Evolutionary conservation across 2,113 vertebrate species (phyloP).

Genomic region (Cairina moschata): DNA sequence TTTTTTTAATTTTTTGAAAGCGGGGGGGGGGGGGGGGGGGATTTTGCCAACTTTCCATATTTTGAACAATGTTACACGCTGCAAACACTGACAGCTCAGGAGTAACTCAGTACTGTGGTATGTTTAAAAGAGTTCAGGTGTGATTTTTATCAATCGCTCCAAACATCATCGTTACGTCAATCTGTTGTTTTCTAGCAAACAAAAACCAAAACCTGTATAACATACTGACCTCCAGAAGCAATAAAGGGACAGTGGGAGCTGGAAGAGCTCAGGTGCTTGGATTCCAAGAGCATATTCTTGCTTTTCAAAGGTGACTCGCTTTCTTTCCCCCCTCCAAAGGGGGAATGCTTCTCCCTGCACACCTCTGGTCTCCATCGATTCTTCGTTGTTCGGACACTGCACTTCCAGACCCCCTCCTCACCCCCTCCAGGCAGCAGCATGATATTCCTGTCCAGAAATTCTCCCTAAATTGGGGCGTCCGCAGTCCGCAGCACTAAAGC

Average conservation of each 20-base stretch:
- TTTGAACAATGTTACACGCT: neutral
- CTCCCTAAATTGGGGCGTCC: neutral
- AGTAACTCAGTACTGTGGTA: neutral
- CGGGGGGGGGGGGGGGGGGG: neutral
- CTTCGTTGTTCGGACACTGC: neutral
- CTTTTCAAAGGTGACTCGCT: slow-evolving; percentile 7
- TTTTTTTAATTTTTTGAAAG: neutral
- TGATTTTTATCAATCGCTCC: neutral
- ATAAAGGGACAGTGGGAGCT: slow-evolving; percentile 23
- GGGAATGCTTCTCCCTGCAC: neutral
- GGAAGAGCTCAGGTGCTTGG: slow-evolving; percentile 38
- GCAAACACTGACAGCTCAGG: slow-evolving; percentile 14
- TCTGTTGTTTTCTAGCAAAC: neutral
- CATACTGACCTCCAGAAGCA: slow-evolving; percentile 48
- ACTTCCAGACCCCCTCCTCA: neutral
- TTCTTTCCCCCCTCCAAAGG: neutral
- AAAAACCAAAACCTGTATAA: neutral
- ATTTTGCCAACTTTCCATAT: neutral
- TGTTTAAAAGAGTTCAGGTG: slow-evolving; percentile 16
- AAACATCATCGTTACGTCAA: neutral
- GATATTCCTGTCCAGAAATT: neutral
- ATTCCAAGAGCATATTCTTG: neutral
- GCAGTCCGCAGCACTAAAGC: neutral
- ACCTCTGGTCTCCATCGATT: neutral
- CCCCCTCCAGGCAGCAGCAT: neutral